These are phyloP conservation scores for Bergia puertoricense DNA, from an alignment of 92 coral and sea anemone species.

Conservation along the genomic window DNA sequence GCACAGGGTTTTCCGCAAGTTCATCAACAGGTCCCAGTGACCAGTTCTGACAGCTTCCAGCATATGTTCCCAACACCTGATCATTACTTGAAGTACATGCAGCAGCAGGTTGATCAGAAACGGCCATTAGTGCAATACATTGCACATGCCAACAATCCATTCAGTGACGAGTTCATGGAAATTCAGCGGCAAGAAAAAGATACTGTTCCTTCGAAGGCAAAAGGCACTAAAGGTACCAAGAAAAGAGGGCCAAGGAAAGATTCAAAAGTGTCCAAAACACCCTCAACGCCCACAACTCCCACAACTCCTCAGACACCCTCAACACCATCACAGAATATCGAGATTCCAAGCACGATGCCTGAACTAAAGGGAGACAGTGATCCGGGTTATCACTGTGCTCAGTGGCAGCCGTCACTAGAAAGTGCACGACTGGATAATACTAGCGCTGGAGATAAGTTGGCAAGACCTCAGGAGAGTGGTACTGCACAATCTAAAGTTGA, in stretches of 20 bases:
- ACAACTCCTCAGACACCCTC: conserved; percentile 47
- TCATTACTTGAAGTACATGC: conserved; percentile 65
- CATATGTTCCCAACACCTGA: conserved; percentile 83
- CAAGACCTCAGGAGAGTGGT: background rate
- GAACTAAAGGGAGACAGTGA: conserved; percentile 18
- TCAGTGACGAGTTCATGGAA: conserved; percentile 78
- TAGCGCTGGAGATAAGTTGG: background rate
- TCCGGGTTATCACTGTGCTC: conserved; percentile 12
- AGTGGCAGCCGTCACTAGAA: conserved; percentile 33
- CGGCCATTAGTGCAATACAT: conserved; percentile 80
- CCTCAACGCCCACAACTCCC: conserved; percentile 46
- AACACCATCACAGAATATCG: conserved; percentile 28
- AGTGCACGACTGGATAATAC: background rate
- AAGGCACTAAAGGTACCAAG: conserved; percentile 27
- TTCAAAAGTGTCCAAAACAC: conserved; percentile 31
- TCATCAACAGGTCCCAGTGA: conserved; percentile 50
- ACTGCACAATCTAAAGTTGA: background rate
- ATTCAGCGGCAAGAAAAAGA: conserved; percentile 48
- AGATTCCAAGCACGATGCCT: conserved; percentile 3
- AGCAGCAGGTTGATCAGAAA: conserved; percentile 59
- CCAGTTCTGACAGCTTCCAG: conserved; percentile 61
- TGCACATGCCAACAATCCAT: conserved; percentile 90
- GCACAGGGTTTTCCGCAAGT: conserved; percentile 31
- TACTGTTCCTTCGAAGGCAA: conserved; percentile 13
- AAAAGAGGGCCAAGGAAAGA: conserved; percentile 32